phyloP scores from a whole-genome alignment of 2,113 vertebrate genomes.

The Sapayoa aenigma region DNA sequence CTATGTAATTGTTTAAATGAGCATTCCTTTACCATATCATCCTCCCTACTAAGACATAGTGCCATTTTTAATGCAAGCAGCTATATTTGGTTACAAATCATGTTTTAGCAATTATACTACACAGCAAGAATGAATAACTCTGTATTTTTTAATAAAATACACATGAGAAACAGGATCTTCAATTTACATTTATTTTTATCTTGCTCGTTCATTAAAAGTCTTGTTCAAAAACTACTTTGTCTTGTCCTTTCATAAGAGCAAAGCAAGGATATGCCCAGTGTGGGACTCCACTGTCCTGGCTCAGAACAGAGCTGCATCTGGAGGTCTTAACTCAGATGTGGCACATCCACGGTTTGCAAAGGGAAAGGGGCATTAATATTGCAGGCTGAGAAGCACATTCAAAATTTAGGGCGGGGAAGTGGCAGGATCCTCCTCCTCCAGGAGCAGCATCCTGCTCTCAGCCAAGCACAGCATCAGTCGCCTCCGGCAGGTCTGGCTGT shows the following conservation, averaged over 20 bases:
- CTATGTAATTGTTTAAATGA: slow-evolving; percentile 39
- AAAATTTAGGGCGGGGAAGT: neutral
- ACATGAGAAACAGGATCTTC: slow-evolving; percentile 62
- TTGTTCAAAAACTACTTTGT: neutral
- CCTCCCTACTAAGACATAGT: slow-evolving; percentile 13
- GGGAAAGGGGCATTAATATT: neutral
- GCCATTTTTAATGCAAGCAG: slow-evolving; percentile 37
- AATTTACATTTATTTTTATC: slow-evolving; percentile 66
- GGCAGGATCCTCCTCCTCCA: neutral
- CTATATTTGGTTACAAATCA: slow-evolving; percentile 68
- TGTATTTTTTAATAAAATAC: slow-evolving; percentile 58
- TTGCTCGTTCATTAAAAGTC: neutral
- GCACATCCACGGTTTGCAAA: neutral
- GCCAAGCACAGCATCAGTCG: neutral
- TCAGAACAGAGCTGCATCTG: neutral
- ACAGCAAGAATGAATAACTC: slow-evolving; percentile 62
- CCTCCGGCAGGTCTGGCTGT: neutral
- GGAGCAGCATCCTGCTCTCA: neutral
- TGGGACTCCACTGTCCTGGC: neutral
- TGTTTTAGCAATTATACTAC: slow-evolving; percentile 65
- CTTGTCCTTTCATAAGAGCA: neutral
- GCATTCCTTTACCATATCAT: slow-evolving; percentile 37
- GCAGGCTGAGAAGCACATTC: neutral
- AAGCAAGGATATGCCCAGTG: accelerated
- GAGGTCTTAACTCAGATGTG: neutral